Percentiles rank a stretch among this genome's conserved stretches.
These are phyloP conservation scores for Phasianus colchicus DNA, from an alignment of 2,113 vertebrate genomes.

Conservation along the genomic window DNA sequence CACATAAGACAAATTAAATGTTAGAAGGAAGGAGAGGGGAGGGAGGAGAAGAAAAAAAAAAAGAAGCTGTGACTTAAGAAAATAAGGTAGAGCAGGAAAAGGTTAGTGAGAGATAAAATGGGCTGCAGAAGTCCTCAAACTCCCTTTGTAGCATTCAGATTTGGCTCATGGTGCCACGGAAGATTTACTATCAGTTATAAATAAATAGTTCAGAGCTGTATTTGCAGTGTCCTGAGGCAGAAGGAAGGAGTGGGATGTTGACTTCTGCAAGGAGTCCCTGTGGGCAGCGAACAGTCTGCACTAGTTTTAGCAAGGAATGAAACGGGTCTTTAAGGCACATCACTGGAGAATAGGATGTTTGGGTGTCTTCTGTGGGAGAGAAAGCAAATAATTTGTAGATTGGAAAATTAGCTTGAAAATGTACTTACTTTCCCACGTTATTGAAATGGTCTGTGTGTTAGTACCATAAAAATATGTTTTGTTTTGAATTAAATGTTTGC, in stretches of 20 bases:
- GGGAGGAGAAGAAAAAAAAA: slow-evolving; percentile 36
- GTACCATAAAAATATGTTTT: not conserved
- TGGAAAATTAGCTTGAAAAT: not conserved
- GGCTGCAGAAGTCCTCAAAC: not conserved
- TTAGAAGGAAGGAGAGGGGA: slow-evolving; percentile 45
- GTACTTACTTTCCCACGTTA: not conserved
- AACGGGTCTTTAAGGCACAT: not conserved
- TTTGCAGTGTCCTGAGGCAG: not conserved
- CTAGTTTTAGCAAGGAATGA: not conserved
- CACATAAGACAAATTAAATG: slow-evolving; percentile 64
- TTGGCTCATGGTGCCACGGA: not conserved
- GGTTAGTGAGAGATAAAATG: not conserved
- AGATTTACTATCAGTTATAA: not conserved
- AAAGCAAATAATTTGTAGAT: not conserved
- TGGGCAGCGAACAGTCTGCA: not conserved
- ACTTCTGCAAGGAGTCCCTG: not conserved
- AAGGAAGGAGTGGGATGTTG: not conserved
- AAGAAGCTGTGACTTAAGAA: not conserved
- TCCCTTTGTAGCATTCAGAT: not conserved
- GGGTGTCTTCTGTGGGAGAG: not conserved
- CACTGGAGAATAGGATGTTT: not conserved
- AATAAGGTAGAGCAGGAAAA: not conserved
- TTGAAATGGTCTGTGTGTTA: not conserved
- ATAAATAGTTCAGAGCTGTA: not conserved
- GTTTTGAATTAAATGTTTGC: not conserved